These are phyloP conservation scores for Cossypha niveicapilla DNA, from an alignment of 2,797 vertebrate species.

Conservation along the genomic window DNA sequence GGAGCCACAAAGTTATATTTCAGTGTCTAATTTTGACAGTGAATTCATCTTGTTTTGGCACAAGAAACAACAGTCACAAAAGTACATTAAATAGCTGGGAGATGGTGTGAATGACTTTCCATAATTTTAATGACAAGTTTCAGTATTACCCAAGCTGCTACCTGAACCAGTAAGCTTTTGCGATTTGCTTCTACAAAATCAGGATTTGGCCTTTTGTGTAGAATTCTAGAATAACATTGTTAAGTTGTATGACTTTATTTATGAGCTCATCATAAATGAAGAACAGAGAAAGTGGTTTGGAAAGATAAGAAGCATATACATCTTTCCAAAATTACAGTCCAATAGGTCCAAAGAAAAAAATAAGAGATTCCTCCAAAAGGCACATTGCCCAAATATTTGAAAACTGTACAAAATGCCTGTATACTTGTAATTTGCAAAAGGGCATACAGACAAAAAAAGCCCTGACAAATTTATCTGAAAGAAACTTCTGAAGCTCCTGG, in stretches of 20 bases:
- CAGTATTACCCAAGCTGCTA: not conserved
- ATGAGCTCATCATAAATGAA: not conserved
- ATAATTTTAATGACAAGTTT: not conserved
- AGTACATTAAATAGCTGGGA: not conserved
- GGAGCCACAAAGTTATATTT: constrained; percentile 38
- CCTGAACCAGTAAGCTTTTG: not conserved
- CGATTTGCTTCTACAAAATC: not conserved
- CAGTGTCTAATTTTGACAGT: not conserved
- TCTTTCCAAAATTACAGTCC: not conserved
- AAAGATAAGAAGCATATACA: not conserved
- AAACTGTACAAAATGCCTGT: not conserved
- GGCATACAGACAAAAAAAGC: constrained; percentile 7
- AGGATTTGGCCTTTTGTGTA: not conserved
- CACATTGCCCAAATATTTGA: not conserved
- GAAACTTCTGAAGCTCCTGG: constrained; percentile 41
- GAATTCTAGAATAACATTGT: not conserved
- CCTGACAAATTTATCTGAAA: constrained; percentile 43
- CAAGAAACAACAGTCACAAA: not conserved
- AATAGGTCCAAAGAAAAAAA: not conserved
- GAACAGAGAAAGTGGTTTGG: not conserved
- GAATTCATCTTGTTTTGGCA: constrained; percentile 40
- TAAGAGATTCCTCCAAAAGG: not conserved
- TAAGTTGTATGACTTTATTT: not conserved
- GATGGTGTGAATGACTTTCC: not conserved
- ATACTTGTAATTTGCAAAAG: not conserved